Percentiles rank a stretch among this genome's conserved stretches.
These are phyloP conservation scores for Cylindroiulus punctatus DNA, from an alignment of 2,888 invertebrate genomes.

Conservation along the genomic window DNA sequence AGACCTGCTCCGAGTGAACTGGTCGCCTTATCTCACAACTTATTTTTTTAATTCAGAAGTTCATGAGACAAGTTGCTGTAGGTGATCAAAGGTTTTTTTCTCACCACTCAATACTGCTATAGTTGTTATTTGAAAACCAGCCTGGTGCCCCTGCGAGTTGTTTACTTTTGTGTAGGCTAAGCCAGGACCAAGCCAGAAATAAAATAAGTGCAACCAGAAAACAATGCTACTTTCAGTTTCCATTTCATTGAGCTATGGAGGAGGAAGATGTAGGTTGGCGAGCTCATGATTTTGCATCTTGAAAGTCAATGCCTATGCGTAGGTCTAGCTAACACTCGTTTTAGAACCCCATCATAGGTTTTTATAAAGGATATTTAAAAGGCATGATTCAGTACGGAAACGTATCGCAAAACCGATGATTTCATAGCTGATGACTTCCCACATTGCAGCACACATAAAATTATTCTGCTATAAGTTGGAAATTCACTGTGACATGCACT, in stretches of 20 bases:
- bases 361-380: constrained; percentile 42
- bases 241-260: constrained; percentile 18
- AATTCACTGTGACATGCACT: no score
- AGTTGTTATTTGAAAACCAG: constrained; percentile 1
- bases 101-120: neutral
- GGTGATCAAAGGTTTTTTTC: constrained; percentile 34
- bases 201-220: constrained; percentile 12
- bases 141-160: constrained; percentile 27
- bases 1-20: constrained; percentile 49
- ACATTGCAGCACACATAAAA: no score
- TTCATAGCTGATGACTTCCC: constrained; percentile 18
- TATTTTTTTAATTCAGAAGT: constrained; percentile 27
- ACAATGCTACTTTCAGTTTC: constrained; percentile 28
- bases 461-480: no score
- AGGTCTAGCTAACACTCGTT: neutral
- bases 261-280: constrained; percentile 19
- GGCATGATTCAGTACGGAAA: constrained; percentile 43
- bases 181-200: constrained; percentile 34
- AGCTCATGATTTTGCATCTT: constrained; percentile 35
- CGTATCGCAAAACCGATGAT: constrained; percentile 13
- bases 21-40: constrained; percentile 26
- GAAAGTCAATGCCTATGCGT: constrained; percentile 45
- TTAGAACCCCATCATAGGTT: neutral
- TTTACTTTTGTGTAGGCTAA: constrained; percentile 3
- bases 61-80: constrained; percentile 7